Percentiles rank a stretch among this genome's conserved stretches.
phyloP scores from a whole-genome alignment of 1,140 invertebrate genomes.

The Drosophila truncata region DNA sequence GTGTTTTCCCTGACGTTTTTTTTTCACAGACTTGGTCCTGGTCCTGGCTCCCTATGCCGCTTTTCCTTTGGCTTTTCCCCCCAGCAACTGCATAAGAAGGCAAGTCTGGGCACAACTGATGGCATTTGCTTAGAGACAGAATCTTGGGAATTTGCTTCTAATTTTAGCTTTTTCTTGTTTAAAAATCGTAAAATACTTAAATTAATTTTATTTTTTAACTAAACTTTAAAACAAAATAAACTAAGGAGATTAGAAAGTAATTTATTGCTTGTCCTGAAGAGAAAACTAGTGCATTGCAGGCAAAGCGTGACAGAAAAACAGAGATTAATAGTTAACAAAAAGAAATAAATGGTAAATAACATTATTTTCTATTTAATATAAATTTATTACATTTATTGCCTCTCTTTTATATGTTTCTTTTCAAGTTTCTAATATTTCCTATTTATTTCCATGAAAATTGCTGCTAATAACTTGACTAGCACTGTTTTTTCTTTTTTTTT shows the following conservation, averaged over 20 bases:
- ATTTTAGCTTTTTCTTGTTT: not conserved
- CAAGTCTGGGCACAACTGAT: constrained; percentile 6
- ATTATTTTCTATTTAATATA: not conserved
- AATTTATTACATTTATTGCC: not conserved
- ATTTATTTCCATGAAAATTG: not conserved
- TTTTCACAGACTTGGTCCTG: constrained; percentile 5
- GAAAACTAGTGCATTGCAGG: not conserved
- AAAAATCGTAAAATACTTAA: not conserved
- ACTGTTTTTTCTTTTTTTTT: constrained; percentile 34
- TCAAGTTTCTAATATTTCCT: not conserved
- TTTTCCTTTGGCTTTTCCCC: constrained; percentile 3
- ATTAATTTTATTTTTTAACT: not conserved
- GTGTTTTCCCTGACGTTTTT: not conserved
- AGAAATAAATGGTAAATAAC: not conserved
- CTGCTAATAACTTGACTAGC: constrained; percentile 2
- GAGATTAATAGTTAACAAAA: not conserved
- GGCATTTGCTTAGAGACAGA: constrained; percentile 3
- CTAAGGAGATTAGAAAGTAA: too few species aligned
- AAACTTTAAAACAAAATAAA: not conserved
- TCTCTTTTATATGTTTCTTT: not conserved
- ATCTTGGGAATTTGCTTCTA: too few species aligned
- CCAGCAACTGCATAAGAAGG: constrained; percentile 32
- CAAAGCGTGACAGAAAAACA: not conserved
- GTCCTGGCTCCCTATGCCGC: constrained; percentile 7
- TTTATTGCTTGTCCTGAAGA: not conserved